Evolutionary conservation across 1,140 invertebrate species (phyloP), one percentile per base, ranked within the genome.

Genomic region (Scaptodrosophila lebanonensis): DNA sequence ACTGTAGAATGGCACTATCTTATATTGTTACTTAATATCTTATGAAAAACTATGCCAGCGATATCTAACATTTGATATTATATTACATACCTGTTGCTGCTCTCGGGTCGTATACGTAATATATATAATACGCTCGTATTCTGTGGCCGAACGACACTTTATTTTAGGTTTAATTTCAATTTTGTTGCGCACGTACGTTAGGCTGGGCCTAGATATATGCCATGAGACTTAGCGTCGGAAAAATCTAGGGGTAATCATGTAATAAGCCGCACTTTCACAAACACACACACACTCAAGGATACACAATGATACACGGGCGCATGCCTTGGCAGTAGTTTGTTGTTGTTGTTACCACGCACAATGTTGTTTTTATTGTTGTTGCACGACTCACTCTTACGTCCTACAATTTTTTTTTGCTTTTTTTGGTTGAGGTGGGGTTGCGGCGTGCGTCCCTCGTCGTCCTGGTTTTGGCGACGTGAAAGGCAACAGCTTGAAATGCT

Each of bases 401-500:
- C 11, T 29, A 30, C n/a, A 35, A 32, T 43, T 47, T 64, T 36
- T 29, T 50, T 45, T 2, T 18, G 9, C 5, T 33, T 48, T 16
- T 27, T 25, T 35, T 29, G 39, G 18, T 44, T 11, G 43, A 29
- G 50, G 38, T 36, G 27, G 17, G 30, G 11, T 30, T 29, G 12
- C 35, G 8, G 11, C 22, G 20, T 13, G 49, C 15, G 3, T 30
- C 45, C 16, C 48, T 62, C 40, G 8, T 9, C 30, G 38, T 17
- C 42, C 27, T 42, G 25, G 47, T 60, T 25, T 38, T 61, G 38
- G 47, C 30, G 53, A 30, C 39, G 64, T 59, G 56, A 51, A 82
- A 58, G 75, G 75, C 67, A 79, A 79, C 75, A 82, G 75, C 75
- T 82, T 79, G 75, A 79, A 79, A 79, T 79, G 75, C 75, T 79